These are phyloP conservation scores for Pyrrhosoma nymphula DNA, from an alignment of 2,888 invertebrate genomes.

Conservation along the genomic window DNA sequence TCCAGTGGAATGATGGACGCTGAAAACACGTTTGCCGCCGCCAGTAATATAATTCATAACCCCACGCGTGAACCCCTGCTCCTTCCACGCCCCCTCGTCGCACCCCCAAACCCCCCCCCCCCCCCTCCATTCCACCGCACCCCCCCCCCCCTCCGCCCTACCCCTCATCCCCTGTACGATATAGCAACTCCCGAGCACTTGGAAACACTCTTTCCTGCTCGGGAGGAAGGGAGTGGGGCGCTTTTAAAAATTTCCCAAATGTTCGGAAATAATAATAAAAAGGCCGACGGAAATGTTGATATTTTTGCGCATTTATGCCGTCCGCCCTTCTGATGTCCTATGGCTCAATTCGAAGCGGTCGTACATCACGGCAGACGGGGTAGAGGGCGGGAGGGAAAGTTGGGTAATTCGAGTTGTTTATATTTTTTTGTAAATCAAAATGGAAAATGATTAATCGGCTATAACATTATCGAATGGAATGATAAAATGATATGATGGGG, in stretches of 20 bases:
- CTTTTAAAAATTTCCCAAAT: conserved; percentile 42
- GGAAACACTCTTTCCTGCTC: neutral
- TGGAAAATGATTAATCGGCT: conserved; percentile 23
- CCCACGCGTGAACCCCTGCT: neutral
- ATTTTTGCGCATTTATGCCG: conserved; percentile 21
- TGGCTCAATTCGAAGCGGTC: neutral
- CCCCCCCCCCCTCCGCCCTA: neutral
- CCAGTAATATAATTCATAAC: conserved; percentile 52
- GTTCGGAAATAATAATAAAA: conserved; percentile 24
- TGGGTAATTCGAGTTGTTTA: neutral
- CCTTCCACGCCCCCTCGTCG: neutral
- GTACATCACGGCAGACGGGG: neutral
- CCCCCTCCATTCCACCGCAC: neutral
- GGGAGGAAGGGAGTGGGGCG: conserved; percentile 5
- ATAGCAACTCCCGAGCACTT: neutral
- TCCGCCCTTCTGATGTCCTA: neutral
- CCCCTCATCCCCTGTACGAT: neutral
- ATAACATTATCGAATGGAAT: conserved; percentile 44
- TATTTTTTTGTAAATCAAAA: neutral
- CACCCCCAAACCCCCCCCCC: neutral
- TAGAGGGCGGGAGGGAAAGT: neutral
- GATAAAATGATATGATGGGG: conserved; percentile 28
- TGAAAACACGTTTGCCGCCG: conserved; percentile 53
- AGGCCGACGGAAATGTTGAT: neutral
- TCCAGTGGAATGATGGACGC: conserved; percentile 45